Evolutionary conservation across 2,797 vertebrate genomes (phyloP), one percentile per base, ranked within the genome.

Genomic region (Graptemys geographica): DNA sequence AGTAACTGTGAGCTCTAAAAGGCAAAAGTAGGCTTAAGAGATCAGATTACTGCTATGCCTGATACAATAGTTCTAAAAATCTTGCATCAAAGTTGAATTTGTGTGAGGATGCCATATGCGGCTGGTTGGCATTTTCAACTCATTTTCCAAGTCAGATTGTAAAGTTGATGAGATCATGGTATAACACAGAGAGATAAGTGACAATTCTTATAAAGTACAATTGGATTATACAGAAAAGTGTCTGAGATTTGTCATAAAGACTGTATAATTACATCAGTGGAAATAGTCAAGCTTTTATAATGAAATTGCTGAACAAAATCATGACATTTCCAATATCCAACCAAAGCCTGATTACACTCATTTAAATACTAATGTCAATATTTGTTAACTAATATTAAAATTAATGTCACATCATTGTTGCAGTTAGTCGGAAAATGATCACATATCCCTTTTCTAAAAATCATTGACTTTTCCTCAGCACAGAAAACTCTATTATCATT

Each of bases 331-430:
- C 86, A 53, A 82, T 81, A 51, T 87, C 84, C 69, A 94, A 15
- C 55, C 79, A 72, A 69, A 81, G 74, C 87, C 93, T 96, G 83
- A 94, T 92, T 93, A 88, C 72, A 87, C 92, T 96, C 90, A 91
- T 93, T 92, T 88, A 93, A 97, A 94, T 89, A 96, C 84, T 87
- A 94, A 95, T 89, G 90, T 95, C 93, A 93, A 90, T 95, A 95
- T 94, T 97, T 96, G 96, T 97, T 96, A 96, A 93, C 91, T 92
- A 94, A 95, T 89, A 90, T 89, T 84, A 92, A 92, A 97, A 96
- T 94, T 83, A 81, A 81, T 88, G 59, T 88, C 79, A 44, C 83
- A 83, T 92, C 80, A 83, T 93, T 96, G 95, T 94, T 95, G 93
- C 83, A 85, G 81, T 96, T 93, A 97, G 72, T 93, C 87, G 94